phyloP scores from a whole-genome alignment of 2,113 vertebrate genomes.

The Isurus oxyrinchus region DNA sequence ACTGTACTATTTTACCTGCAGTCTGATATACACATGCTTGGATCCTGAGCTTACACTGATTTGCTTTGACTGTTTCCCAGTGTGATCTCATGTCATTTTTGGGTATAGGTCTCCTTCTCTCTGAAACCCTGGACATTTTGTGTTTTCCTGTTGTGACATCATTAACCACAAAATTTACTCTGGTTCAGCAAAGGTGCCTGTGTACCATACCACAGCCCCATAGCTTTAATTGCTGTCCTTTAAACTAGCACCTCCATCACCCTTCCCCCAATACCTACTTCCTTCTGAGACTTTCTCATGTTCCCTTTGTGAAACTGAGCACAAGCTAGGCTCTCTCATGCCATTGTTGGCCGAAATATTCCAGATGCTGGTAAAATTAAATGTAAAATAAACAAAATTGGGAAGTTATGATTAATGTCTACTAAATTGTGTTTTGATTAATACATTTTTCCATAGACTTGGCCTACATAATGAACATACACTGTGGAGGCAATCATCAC shows the following conservation, averaged over 20 bases:
- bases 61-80: neutral
- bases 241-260: neutral
- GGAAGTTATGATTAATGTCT: neutral
- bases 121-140: neutral
- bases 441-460: slow-evolving; percentile 17
- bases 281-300: neutral
- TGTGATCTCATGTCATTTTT: slow-evolving; percentile 18
- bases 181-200: neutral
- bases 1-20: neutral
- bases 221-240: neutral
- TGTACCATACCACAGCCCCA: too few species aligned
- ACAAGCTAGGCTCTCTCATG: neutral
- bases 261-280: neutral
- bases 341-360: neutral
- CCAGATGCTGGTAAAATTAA: slow-evolving; percentile 21
- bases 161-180: neutral
- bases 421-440: slow-evolving; percentile 1
- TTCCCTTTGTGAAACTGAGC: neutral
- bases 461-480: neutral
- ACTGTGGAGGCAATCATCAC: neutral
- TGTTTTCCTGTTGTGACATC: neutral
- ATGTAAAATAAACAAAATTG: neutral
- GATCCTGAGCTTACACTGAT: neutral
- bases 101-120: neutral
- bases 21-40: slow-evolving; percentile 7